Percentiles rank a stretch among this genome's conserved stretches.
Evolutionary conservation across 2,797 vertebrate genomes (phyloP).

Genomic region (Amblyopsis hoosieri): DNA sequence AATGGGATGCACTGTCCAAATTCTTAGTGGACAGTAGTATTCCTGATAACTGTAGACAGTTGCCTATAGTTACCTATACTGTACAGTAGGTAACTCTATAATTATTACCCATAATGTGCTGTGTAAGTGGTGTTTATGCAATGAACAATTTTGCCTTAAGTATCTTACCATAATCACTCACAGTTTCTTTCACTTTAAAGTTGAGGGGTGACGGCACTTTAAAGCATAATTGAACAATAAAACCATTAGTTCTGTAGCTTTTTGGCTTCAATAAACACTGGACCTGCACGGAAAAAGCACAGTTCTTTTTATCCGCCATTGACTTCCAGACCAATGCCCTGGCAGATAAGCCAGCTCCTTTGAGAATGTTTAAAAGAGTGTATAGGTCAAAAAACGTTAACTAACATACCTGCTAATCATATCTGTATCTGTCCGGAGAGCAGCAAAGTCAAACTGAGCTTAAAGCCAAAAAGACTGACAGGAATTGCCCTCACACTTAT

Average conservation of each 20-base stretch:
- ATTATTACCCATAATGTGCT: not conserved
- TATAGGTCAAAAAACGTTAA: constrained; percentile 10
- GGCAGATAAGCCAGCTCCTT: constrained; percentile 28
- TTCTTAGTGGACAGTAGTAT: too few relatives aligned
- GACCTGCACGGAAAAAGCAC: too few relatives aligned
- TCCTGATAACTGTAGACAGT: not conserved
- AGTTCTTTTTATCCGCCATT: too few relatives aligned
- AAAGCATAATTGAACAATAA: too few relatives aligned
- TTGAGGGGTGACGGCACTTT: too few relatives aligned
- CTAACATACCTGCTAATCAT: constrained; percentile 37
- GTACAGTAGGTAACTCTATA: too few relatives aligned
- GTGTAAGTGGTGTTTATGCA: not conserved
- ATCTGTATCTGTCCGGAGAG: constrained; percentile 33
- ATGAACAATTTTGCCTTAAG: too few relatives aligned
- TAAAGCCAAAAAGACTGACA: constrained; percentile 17
- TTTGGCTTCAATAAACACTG: too few relatives aligned
- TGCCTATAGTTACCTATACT: not conserved
- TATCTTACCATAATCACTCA: too few relatives aligned
- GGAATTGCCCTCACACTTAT: constrained; percentile 12
- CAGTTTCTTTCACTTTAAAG: too few relatives aligned
- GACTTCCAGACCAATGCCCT: constrained; percentile 22
- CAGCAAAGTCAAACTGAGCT: constrained; percentile 31
- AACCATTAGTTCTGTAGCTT: too few relatives aligned
- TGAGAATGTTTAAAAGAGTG: constrained; percentile 21
- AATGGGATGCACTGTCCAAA: too few relatives aligned